phyloP scores from a whole-genome alignment of 2,797 vertebrate genomes.

The Mormyrops boulengeri region DNA sequence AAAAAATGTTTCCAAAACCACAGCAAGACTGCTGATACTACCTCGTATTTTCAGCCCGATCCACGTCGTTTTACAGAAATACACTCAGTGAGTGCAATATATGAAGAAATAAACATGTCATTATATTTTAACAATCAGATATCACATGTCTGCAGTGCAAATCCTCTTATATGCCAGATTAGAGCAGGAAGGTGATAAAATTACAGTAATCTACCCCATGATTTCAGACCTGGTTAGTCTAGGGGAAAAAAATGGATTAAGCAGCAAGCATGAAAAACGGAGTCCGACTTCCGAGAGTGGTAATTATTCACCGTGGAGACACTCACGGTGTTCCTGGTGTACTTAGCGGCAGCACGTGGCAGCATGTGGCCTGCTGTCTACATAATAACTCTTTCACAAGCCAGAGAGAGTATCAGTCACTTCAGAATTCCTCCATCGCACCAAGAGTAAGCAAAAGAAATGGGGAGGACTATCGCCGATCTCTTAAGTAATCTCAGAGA shows the following conservation, averaged over 20 bases:
- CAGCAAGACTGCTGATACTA: background rate
- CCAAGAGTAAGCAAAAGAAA: background rate
- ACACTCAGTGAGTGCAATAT: background rate
- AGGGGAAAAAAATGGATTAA: slow-evolving; percentile 2
- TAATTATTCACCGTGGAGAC: background rate
- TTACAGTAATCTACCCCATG: background rate
- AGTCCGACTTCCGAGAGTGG: background rate
- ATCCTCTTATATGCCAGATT: slow-evolving; percentile 8
- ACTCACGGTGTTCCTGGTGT: background rate
- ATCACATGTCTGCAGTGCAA: slow-evolving; percentile 3
- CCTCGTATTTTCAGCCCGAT: background rate
- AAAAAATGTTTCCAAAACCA: background rate
- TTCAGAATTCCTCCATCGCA: background rate
- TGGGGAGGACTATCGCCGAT: background rate
- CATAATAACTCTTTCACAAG: background rate
- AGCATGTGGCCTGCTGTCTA: background rate
- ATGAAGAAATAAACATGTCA: background rate
- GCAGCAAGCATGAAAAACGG: slow-evolving; percentile 4
- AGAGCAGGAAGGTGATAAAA: slow-evolving; percentile 7
- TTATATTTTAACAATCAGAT: background rate
- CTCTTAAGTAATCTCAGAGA: background rate
- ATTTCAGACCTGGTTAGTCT: slow-evolving; percentile 20
- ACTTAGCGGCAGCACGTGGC: background rate
- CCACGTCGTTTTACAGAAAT: background rate
- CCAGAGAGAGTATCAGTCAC: background rate